Evolutionary conservation across 23 tunicate genomes (phyloP).

Genomic region (Styela plicata): DNA sequence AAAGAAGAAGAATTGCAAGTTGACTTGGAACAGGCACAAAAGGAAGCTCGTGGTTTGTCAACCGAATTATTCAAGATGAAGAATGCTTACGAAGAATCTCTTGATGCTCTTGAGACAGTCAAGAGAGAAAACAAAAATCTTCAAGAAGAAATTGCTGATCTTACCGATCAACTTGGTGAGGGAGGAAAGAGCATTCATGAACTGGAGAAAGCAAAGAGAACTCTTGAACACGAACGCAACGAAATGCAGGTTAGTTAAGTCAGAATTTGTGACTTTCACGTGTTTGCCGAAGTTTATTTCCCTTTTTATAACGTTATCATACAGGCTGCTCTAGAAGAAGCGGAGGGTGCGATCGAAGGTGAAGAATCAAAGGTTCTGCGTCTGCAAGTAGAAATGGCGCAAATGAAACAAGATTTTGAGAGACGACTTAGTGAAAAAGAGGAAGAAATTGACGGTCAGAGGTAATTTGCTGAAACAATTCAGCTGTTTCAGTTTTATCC

Average conservation of each 20-base stretch:
- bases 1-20: conserved; percentile 40
- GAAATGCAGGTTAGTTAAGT: conserved; percentile 33
- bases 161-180: conserved; percentile 35
- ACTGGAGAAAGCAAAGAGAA: conserved; percentile 39
- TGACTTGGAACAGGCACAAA: conserved; percentile 33
- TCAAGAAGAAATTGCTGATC: conserved; percentile 35
- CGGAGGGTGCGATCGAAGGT: conserved; percentile 44
- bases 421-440: conserved; percentile 53
- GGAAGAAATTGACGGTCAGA: conserved; percentile 38
- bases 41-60: conserved; percentile 29
- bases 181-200: conserved; percentile 41
- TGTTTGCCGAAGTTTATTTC: too few species aligned
- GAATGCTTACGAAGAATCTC: conserved; percentile 36
- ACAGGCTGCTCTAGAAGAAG: conserved; percentile 43
- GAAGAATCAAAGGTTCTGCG: conserved; percentile 47
- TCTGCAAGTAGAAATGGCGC: conserved; percentile 50
- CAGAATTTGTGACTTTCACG: too few species aligned
- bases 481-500: too few species aligned
- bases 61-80: conserved; percentile 37
- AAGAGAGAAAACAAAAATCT: conserved; percentile 40
- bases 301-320: too few species aligned
- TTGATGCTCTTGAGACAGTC: conserved; percentile 33
- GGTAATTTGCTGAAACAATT: too few species aligned
- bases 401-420: conserved; percentile 45
- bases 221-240: conserved; percentile 34